Evolutionary conservation across 2,888 invertebrate species (phyloP), one percentile per base, ranked within the genome.

Genomic region (Lithophane leautieri): DNA sequence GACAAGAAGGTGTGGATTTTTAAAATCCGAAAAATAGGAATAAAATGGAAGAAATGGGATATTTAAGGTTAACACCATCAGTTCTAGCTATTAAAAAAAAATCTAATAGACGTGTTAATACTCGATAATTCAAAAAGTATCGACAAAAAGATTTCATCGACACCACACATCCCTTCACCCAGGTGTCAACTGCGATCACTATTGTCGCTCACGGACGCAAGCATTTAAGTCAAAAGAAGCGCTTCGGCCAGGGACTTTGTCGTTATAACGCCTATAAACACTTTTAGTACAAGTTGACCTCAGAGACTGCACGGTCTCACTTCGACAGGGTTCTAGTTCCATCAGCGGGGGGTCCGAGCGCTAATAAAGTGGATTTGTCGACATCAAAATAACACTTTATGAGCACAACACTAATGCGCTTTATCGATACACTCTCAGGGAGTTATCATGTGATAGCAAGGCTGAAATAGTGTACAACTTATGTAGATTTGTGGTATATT

Each of bases 331-430:
- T 95, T 92, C 92, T 88, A 92, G 88, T 85, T 87, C 79, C 87
- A 89, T 79, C 95, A 93, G 93, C 94, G 94, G 96, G 95, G 92
- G 95, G 94, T 95, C 95, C 90, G 86, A 86, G 89, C 92, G 91
- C 94, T 95, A 95, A 94, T 95, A 95, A 95, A 95, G 95, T 94
- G 95, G 95, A 94, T 95, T 95, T 95, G 96, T 95, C 95, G 95
- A 95, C 95, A 96, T 95, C 93, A 95, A 94, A 95, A 95, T 94
- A 94, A 93, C 94, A 94, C 93, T 95, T 95, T 95, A 95, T 92
- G 93, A 91, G 89, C 90, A 82, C 93, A 91, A 89, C 94, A 93
- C 94, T 95, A 94, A 94, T 94, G 94, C 93, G 91, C 89, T 92
- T 92, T 91, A 94, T 94, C 94, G 93, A 91, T 93, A 90, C 85